Evolutionary conservation across 2,888 invertebrate species (phyloP), one percentile per base, ranked within the genome.

Genomic region (Notodonta dromedarius): DNA sequence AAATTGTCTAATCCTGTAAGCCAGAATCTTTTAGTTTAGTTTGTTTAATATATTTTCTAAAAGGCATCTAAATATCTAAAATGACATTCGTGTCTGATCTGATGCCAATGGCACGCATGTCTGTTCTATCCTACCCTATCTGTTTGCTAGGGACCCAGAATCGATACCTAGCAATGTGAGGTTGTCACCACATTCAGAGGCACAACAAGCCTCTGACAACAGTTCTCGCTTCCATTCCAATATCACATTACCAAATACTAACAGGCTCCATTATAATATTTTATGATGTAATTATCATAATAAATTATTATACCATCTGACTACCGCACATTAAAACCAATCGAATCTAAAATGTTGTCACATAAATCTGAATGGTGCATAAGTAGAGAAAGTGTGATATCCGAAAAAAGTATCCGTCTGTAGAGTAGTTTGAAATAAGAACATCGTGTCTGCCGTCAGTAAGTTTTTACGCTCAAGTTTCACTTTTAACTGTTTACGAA

Each of bases 391-490:
- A 65, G 60, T 56, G n/a, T 16, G 6, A 3, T 40, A 61, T n/a
- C 24, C 1, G 52, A 62, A 61, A 57, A 62, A 39, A 50, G 13
- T 32, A 54, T 13, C 55, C 52, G 12, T 58, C 16, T 52, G 52
- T 59, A n/a, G 56, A 55, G 52, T 5, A 52, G 57, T 58, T n/a
- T 57, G 5, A 44, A 71, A 68, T 44, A 54, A 60, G 53, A 65
- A 56, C 56, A 62, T 57, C 14, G n/a, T 39, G 58, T 52, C 59
- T 57, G 13, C 4, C 53, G 24, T 14, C 51, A 11, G 52, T 12
- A 58, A 48, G 40, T 72, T 72, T 69, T 72, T 63, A 53, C 48
- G 57, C 46, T 35, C 24, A 42, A 62, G 56, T 71, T 68, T 67
- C 63, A 66, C 63, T 70, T 56, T 61, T 14, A 53, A 16, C 35